These are phyloP conservation scores for Strix uralensis DNA, from an alignment of 2,113 vertebrate species.

Conservation along the genomic window DNA sequence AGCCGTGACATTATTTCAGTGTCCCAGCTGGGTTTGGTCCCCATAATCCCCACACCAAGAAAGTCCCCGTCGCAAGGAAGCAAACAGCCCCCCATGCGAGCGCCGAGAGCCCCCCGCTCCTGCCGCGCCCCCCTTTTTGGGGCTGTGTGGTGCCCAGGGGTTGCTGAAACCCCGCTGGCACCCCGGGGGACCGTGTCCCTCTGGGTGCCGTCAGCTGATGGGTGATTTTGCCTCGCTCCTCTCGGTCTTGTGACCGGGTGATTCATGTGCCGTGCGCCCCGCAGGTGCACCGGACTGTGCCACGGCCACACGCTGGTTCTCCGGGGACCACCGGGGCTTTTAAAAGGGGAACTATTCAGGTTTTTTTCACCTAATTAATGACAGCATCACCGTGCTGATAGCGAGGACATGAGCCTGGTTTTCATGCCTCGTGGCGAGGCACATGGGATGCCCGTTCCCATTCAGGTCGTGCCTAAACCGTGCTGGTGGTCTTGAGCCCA, in stretches of 20 bases:
- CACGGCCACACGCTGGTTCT: neutral
- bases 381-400: accelerated
- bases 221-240: neutral
- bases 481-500: neutral
- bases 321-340: neutral
- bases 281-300: neutral
- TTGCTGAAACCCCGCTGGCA: neutral
- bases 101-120: neutral
- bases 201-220: neutral
- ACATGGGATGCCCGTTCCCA: accelerated
- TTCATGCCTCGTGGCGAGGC: accelerated
- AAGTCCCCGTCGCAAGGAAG: accelerated
- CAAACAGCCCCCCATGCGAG: neutral
- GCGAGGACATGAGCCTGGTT: neutral
- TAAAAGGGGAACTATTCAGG: neutral
- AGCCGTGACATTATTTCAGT: accelerated
- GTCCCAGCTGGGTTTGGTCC: accelerated
- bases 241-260: conserved; percentile 26
- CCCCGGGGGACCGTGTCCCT: accelerated
- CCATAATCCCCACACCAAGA: neutral
- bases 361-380: neutral
- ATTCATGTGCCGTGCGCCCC: neutral
- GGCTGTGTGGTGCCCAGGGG: accelerated
- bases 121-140: accelerated
- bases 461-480: neutral